Conservation (phyloP, 30 jellyfish, hydroid and myxozoan species). For the Turritopsis rubra region DNA sequence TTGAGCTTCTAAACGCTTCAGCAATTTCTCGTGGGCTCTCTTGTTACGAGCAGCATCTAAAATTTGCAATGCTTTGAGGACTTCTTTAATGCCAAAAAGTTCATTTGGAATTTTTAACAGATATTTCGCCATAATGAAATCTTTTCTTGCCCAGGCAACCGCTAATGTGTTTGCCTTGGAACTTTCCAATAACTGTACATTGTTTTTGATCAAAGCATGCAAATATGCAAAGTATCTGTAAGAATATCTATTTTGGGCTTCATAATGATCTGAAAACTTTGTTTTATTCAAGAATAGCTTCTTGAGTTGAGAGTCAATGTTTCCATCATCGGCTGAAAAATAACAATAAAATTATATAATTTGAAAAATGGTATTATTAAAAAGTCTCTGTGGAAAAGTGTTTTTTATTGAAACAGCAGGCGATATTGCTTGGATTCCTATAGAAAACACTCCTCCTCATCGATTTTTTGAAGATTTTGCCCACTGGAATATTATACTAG, state of each 20-base stretch:
- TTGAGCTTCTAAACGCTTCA: constrained; percentile 45
- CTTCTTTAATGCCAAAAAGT: constrained; percentile 47
- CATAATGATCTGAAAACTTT: constrained; percentile 36
- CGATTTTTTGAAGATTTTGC: too few relatives aligned
- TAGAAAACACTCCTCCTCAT: too few relatives aligned
- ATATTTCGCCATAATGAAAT: constrained; percentile 31
- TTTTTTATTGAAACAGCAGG: too few relatives aligned
- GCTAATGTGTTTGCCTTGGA: constrained; percentile 48
- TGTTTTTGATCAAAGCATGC: constrained; percentile 14
- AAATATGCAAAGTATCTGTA: constrained; percentile 43
- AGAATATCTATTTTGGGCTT: constrained; percentile 27
- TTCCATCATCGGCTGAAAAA: not conserved
- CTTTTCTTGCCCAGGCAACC: constrained; percentile 61
- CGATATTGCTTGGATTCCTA: too few relatives aligned
- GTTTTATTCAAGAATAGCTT: constrained; percentile 9
- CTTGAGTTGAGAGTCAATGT: not conserved
- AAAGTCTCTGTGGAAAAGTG: too few relatives aligned
- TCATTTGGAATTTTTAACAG: constrained; percentile 41
- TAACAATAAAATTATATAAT: not conserved
- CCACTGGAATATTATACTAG: too few relatives aligned
- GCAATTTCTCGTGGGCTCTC: constrained; percentile 28
- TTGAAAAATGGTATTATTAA: not conserved
- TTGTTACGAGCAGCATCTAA: constrained; percentile 39
- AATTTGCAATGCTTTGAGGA: constrained; percentile 37
- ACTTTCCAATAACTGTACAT: constrained; percentile 16